Evolutionary conservation across 1,140 invertebrate species (phyloP), one percentile per base, ranked within the genome.

Genomic region (Euborellia annulipes): DNA sequence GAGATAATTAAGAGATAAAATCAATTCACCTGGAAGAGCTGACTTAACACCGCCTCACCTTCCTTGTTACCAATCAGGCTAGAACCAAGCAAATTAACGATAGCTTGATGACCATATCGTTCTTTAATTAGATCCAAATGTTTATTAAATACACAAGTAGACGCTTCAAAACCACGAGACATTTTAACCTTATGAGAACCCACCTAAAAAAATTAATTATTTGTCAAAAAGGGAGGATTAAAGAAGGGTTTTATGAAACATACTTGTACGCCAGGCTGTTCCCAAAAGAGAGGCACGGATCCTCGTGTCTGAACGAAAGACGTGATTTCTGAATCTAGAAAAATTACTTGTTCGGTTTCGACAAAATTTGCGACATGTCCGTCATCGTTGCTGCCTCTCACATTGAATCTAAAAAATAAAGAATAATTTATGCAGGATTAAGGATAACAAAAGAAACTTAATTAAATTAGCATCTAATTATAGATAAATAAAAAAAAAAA

Each of bases 351-450:
- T 67, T 99, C 96, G 1, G 94, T 98, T 75, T 99, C 96, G 8
- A 98, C 93, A 75, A 98, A 98, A 71, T 99, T 99, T 2, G 96
- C 96, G 27, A 98, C 95, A 70, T 96, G 85, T 0, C 96, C 96
- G 63, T 96, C 89, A 69, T 99, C 95, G 67, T 99, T 97, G 30
- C 82, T 87, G n/a, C 96, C 96, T 54, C 96, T 71, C 0, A 97
- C 93, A 69, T 98, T 97, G 60, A 98, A 98, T 51, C 87, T 76
- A 47, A 60, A 49, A 36, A 22, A 40, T 36, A 45, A 41, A 38
- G 23, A 43, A 41, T 42, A 30, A 8, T 21, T 13, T 17, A 52
- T n/a, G n/a, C n/a, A n/a, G n/a, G n/a, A n/a, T n/a, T n/a, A n/a
- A n/a, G n/a, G n/a, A n/a, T n/a, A n/a, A n/a, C n/a, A n/a, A n/a